Percentiles rank a stretch among this genome's conserved stretches.
Conservation (phyloP, 2,888 invertebrate species). For the Ditula angustiorana region DNA sequence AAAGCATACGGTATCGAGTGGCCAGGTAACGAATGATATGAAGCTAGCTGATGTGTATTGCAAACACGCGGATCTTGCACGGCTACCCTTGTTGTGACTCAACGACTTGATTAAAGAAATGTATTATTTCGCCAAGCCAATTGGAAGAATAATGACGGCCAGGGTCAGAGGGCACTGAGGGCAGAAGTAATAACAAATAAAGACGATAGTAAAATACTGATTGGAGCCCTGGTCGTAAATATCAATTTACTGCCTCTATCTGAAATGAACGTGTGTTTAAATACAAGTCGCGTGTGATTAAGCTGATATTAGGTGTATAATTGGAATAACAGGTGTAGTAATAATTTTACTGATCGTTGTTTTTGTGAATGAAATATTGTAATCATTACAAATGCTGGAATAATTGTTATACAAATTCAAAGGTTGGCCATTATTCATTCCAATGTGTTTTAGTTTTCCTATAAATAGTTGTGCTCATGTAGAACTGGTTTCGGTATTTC, state of each 20-base stretch:
- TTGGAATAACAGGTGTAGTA: neutral
- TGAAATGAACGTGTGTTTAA: neutral
- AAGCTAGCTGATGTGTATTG: too few species aligned
- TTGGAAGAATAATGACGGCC: constrained; percentile 7
- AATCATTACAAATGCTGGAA: too few species aligned
- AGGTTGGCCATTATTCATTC: too few species aligned
- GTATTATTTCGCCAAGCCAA: neutral
- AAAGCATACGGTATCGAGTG: too few species aligned
- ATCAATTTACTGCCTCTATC: constrained; percentile 19
- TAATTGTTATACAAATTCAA: too few species aligned
- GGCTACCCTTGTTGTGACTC: too few species aligned
- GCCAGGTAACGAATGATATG: too few species aligned
- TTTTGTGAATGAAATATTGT: too few species aligned
- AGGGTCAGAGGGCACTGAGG: constrained; percentile 15
- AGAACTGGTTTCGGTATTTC: too few species aligned
- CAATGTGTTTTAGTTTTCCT: too few species aligned
- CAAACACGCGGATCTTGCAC: too few species aligned
- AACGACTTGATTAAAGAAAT: neutral
- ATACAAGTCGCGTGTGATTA: neutral
- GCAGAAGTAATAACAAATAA: constrained; percentile 29
- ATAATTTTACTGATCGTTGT: neutral
- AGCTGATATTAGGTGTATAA: neutral
- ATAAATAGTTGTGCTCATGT: too few species aligned
- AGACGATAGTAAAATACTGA: constrained; percentile 25
- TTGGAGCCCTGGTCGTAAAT: constrained; percentile 31